Evolutionary conservation across 2,888 invertebrate species (phyloP), one percentile per base, ranked within the genome.

Genomic region (Erebia palarica): DNA sequence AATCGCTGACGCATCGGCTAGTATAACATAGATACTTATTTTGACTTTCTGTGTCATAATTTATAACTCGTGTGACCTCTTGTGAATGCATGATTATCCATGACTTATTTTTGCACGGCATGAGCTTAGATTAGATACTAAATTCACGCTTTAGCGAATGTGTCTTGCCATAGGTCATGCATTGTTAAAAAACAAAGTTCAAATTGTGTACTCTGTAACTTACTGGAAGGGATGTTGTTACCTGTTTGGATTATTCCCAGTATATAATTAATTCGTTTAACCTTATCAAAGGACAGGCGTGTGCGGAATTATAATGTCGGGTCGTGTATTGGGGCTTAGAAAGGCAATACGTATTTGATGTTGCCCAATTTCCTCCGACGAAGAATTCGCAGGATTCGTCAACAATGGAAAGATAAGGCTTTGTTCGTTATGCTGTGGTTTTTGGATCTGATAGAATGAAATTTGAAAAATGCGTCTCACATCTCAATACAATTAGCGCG

Each of bases 191-290:
- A 36, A 36, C 7, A 36, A 7, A 36, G 47, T 47, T 47, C 36
- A 36, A 36, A 36, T n/a, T n/a, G n/a, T n/a, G n/a, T 36, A 36
- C 7, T 36, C 36, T 5, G 7, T 36, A 11, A 47, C 1, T 10
- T 47, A n/a, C n/a, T n/a, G 13, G 47, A 47, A 47, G 47, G 11
- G 47, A 11, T 11, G 11, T 47, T 11, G 13, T 47, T 27, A 64
- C 53, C 49, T 81, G 80, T 81, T 76, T 73, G 75, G 80, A 80
- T 80, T 77, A 80, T 82, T 82, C 77, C 78, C 76, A 78, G 14
- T 13, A 27, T 27, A 76, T 83, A 80, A 83, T 82, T 83, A 80
- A 83, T 82, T 84, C 80, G 77, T 82, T 81, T 78, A 83, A 80
- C 81, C 80, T 84, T 82, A 81, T 84, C 81, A 84, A 82, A 82